Evolutionary conservation across 2,113 vertebrate species (phyloP), one percentile per base, ranked within the genome.

Genomic region (Aphelocoma coerulescens): DNA sequence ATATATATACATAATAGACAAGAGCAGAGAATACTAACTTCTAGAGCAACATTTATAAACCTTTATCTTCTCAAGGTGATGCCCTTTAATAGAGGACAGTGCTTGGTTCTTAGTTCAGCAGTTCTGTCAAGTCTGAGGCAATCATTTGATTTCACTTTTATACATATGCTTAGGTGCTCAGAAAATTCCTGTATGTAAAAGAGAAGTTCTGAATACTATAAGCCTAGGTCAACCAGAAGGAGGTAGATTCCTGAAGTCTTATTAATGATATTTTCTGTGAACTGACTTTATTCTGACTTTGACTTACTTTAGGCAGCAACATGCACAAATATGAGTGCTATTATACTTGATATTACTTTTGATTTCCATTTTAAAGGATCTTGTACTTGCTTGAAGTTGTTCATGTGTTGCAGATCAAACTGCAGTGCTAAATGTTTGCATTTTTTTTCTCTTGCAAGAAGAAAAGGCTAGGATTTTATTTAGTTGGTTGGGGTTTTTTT

Each of bases 81-180:
- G 97, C 97, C 98, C 98, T 98, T 98, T 97, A 96, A 35, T 41
- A 91, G 97, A 98, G 98, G 98, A 98, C 98, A 76, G 87, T 59
- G 92, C 78, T 5, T 69, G 96, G 94, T 88, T 99, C 98, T 98
- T 99, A 99, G 98, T 99, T 99, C 99, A 99, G 99, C 99, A 99
- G 96, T 99, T 99, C 99, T 99, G 99, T 99, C 99, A 99, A 98
- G 98, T 98, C 98, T 97, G 93, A 98, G 97, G 97, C 98, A 98
- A 98, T 99, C 99, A 98, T 99, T 99, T 99, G 97, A 98, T 98
- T 98, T 99, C 98, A 97, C 97, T 99, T 99, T 99, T 99, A 98
- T 99, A 98, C 98, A 99, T 99, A 99, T 99, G 99, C 99, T 99
- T 99, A 98, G 99, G 98, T 98, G 99, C 98, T 99, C 98, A 98